Conservation (phyloP, 2,888 invertebrate genomes). For the Drosophila koepferae region DNA sequence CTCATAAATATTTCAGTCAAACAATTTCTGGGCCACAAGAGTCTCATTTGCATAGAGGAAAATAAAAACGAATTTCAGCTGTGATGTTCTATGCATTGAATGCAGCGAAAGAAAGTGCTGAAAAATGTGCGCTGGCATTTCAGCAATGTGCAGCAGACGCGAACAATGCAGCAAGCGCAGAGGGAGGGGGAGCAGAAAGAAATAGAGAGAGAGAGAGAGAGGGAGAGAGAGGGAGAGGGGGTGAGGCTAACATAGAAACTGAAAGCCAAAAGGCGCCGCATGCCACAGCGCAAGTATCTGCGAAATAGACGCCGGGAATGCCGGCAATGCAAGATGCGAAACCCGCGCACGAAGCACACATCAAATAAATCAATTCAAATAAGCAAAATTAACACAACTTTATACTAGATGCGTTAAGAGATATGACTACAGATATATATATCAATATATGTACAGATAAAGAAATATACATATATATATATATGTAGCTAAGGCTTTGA, state of each 20-base stretch:
- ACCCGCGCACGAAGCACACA: slow-evolving; percentile 18
- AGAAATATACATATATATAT: background rate
- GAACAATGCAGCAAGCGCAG: slow-evolving; percentile 21
- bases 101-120: slow-evolving; percentile 35
- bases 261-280: slow-evolving; percentile 52
- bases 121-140: slow-evolving; percentile 71
- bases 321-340: slow-evolving; percentile 69
- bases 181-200: background rate
- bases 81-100: slow-evolving; percentile 32
- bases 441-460: background rate
- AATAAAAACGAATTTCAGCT: slow-evolving; percentile 21
- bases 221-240: background rate
- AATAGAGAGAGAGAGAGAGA: background rate
- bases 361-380: slow-evolving; percentile 47
- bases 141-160: slow-evolving; percentile 70
- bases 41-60: slow-evolving; percentile 39
- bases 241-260: background rate
- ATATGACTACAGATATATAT: background rate
- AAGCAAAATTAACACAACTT: slow-evolving; percentile 64
- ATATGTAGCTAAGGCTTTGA: background rate
- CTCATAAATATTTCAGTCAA: slow-evolving; percentile 41
- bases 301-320: slow-evolving; percentile 68
- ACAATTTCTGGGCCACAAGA: slow-evolving; percentile 53
- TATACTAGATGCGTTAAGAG: slow-evolving; percentile 23
- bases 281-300: slow-evolving; percentile 70